Base-by-base conservation (phyloP, 2,888 invertebrate species). In the Lasioglossum figueresi region DNA sequence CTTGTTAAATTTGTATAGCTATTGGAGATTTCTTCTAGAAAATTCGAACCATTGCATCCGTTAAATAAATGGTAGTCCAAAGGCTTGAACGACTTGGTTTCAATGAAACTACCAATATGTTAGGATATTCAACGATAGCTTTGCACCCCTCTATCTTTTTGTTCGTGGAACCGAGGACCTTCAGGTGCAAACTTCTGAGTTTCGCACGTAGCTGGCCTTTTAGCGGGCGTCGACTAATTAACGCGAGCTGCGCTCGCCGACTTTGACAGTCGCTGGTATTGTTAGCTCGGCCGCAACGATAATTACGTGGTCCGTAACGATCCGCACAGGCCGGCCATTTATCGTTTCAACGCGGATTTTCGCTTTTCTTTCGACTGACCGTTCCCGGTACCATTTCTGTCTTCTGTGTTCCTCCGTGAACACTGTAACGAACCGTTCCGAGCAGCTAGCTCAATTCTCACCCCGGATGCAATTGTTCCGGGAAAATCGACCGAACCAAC, bases 261-360 rank as follows among this genome's bases (percentile, higher is more conserved):
- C 83, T 89, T 89, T 88, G 89, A 92, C 93, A 92, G 92, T 91
- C 82, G 87, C 86, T 83, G 88, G 91, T 87, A 92, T 92, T 92
- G 93, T 92, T 91, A 79, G 85, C 70, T 74, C 82, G 87, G 74
- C 63, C 85, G 77, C 84, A 75, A 84, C 87, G 92, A 89, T 93
- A 92, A 93, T 92, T 93, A 89, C 88, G 86, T 77, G 71, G 68
- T 79, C 59, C 59, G 68, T 86, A 88, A 89, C 89, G 85, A 84
- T 76, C 72, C 80, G 79, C 45, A 52, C 75, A 63, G 76, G 10
- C 66, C 63, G 66, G 63, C 80, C 71, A 86, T 63, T 86, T 85
- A 90, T 89, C 84, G 84, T 85, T 78, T 74, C 82, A 66, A 48
- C 77, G 59, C 56, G 79, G 83, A 88, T 86, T 84, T 86, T 80